Conservation (phyloP, 2,797 vertebrate species). For the Siniperca undulata region DNA sequence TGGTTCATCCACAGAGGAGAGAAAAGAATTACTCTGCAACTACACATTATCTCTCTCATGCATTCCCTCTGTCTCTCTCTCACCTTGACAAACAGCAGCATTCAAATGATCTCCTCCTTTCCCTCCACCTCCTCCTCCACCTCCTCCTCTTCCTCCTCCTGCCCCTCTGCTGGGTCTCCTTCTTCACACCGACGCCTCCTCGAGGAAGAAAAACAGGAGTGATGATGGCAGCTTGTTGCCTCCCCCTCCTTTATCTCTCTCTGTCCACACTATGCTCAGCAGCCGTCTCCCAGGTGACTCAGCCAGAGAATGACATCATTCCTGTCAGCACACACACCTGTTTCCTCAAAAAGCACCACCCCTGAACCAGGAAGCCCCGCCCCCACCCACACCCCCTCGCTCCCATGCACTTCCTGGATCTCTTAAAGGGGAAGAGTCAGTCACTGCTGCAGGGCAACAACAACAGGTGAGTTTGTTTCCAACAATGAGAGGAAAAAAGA, state of each 20-base stretch:
- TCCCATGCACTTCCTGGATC: slow-evolving; percentile 59
- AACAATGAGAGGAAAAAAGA: not conserved
- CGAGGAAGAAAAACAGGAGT: slow-evolving; percentile 14
- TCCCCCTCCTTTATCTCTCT: slow-evolving; percentile 3
- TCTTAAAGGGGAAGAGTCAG: slow-evolving; percentile 69
- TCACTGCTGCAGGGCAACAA: not conserved
- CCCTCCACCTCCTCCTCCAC: not conserved
- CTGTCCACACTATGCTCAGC: slow-evolving; percentile 15
- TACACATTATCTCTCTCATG: not conserved
- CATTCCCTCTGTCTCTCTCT: slow-evolving; percentile 12
- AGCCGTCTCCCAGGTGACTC: slow-evolving; percentile 81
- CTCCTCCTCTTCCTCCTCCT: slow-evolving; percentile 38
- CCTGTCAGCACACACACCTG: slow-evolving; percentile 81
- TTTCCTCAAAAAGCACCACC: slow-evolving; percentile 78
- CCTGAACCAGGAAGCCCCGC: slow-evolving; percentile 35
- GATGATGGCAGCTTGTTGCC: slow-evolving; percentile 21
- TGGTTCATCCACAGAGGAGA: not conserved
- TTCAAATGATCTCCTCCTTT: slow-evolving; percentile 26
- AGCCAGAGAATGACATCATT: slow-evolving; percentile 84
- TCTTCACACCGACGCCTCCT: slow-evolving; percentile 40
- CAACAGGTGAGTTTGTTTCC: slow-evolving; percentile 42
- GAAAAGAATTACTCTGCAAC: not conserved
- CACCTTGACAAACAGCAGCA: slow-evolving; percentile 57
- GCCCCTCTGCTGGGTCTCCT: slow-evolving; percentile 44
- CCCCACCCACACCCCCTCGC: slow-evolving; percentile 8